Base-by-base conservation (phyloP, 2,888 invertebrate genomes). In the Archips crataeganus region DNA sequence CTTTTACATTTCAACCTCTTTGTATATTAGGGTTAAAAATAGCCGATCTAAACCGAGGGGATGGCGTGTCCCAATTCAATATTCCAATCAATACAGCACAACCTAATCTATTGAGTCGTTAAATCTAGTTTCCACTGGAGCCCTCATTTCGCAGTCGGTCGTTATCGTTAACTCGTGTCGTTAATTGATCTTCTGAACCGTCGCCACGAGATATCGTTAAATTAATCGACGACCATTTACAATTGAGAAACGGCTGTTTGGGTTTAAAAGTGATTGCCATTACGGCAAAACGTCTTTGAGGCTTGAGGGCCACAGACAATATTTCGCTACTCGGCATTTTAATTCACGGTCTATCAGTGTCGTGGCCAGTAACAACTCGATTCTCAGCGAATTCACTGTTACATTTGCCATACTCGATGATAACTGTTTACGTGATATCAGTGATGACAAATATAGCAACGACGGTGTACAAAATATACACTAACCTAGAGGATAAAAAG, bases 191-290 rank as follows among this genome's bases (percentile, higher is more conserved):
- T 39, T 45, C 61, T 66, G 68, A 72, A 65, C 70, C 78, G 78
- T 77, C 77, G 78, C 79, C 78, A 74, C 80, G 78, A 77, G 78
- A 77, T 79, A 79, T 78, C 81, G 78, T 82, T 81, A 79, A 82
- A 80, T 79, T 80, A 81, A 82, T 82, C 77, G 79, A 74, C 62
- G 62, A 51, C 77, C 79, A 80, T 80, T 80, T 79, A 75, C 75
- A 74, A 69, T 73, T 71, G 78, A 77, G 76, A 76, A 71, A 77
- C 71, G 75, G 75, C 66, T 75, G 71, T 75, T 75, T 45, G 32
- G 47, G 32, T 32, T 65, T 71, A 65, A 65, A 23, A 13, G 57
- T 60, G 45, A 60, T 47, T 63, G 64, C 59, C 49, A 47, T 36
- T n/a, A 60, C 11, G 11, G 36, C 54, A 54, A 36, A 45, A 45